These are phyloP conservation scores for Leiothrix lutea DNA, from an alignment of 2,113 vertebrate species.

Conservation along the genomic window DNA sequence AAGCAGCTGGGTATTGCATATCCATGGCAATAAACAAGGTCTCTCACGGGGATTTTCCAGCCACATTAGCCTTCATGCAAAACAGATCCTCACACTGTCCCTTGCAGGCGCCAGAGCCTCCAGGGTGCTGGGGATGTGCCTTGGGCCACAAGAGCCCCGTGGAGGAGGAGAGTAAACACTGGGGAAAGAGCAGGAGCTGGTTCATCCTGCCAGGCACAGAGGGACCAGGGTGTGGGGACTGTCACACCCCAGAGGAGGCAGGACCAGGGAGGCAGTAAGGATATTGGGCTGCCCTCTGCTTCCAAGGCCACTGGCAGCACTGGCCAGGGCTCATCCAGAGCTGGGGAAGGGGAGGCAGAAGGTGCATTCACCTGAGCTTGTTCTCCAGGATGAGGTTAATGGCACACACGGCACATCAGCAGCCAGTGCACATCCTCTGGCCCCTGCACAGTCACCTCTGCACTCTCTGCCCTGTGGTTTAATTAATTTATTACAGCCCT, in stretches of 20 bases:
- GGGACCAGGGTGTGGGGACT: not conserved
- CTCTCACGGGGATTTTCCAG: slow-evolving; percentile 32
- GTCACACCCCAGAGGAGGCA: not conserved
- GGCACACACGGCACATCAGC: not conserved
- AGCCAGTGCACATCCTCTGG: not conserved
- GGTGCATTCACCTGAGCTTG: not conserved
- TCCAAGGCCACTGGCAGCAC: not conserved
- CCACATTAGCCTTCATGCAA: slow-evolving; percentile 6
- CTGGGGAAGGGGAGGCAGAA: not conserved
- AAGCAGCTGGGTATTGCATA: slow-evolving; percentile 9
- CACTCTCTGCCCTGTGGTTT: not conserved
- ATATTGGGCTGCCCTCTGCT: not conserved
- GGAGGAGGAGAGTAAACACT: not conserved
- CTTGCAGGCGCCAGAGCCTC: not conserved
- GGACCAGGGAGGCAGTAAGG: not conserved
- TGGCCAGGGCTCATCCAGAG: not conserved
- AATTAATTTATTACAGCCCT: not conserved
- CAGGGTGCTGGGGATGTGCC: not conserved
- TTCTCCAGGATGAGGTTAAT: not conserved
- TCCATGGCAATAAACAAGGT: slow-evolving; percentile 10
- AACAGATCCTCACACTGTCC: not conserved
- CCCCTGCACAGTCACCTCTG: not conserved
- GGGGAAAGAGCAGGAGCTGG: not conserved
- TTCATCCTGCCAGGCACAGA: not conserved
- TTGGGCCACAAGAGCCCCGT: not conserved